Conservation (phyloP, 2,113 vertebrate genomes). For the Paramormyrops kingsleyae region DNA sequence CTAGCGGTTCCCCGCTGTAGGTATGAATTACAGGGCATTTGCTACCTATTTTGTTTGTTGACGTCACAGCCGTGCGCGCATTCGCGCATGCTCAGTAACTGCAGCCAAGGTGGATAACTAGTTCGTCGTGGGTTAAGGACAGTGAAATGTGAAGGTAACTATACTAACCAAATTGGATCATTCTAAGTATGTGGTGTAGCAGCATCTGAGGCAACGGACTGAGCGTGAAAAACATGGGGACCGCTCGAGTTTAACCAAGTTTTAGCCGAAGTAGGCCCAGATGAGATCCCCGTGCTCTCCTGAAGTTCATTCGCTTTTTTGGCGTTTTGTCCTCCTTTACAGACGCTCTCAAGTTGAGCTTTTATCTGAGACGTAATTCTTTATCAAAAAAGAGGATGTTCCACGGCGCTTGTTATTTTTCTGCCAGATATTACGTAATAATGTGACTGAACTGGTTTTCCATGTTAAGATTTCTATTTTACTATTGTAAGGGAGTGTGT, state of each 20-base stretch:
- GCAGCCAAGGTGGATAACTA: not conserved
- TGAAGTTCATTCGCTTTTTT: not conserved
- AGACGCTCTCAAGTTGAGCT: not conserved
- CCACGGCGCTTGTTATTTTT: not conserved
- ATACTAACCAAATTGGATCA: not conserved
- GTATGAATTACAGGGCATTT: not conserved
- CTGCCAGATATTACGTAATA: not conserved
- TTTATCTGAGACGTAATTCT: not conserved
- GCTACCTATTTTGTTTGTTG: not conserved
- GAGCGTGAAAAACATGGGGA: not conserved
- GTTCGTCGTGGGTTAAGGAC: not conserved
- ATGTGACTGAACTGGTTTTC: no score
- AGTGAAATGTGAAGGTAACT: not conserved
- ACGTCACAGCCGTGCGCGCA: not conserved
- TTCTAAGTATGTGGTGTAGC: not conserved
- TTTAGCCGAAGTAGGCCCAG: not conserved
- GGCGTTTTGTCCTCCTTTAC: not conserved
- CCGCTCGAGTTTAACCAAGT: not conserved
- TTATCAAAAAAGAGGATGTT: not conserved
- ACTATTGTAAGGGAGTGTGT: not conserved
- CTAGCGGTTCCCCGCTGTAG: not conserved
- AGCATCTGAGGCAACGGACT: not conserved
- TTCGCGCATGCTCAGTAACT: not conserved
- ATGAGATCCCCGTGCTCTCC: not conserved
- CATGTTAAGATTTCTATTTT: not conserved